Evolutionary conservation across 2,113 vertebrate genomes (phyloP).

Genomic region (Anas platyrhynchos): DNA sequence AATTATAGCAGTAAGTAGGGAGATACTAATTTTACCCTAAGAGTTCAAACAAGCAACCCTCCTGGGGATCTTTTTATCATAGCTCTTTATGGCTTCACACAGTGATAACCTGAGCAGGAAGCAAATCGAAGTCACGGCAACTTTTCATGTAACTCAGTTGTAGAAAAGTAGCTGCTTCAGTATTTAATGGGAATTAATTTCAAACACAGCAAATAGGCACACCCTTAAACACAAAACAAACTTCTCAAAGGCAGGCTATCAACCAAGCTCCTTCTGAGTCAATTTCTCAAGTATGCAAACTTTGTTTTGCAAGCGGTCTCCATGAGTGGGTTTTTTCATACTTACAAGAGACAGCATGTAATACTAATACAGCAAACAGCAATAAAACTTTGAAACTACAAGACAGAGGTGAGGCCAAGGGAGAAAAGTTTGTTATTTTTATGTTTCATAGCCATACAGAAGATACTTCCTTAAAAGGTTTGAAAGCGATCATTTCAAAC

Average conservation of each 20-base stretch:
- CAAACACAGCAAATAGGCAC: constrained; percentile 24
- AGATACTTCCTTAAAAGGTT: constrained; percentile 55
- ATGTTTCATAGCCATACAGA: constrained; percentile 16
- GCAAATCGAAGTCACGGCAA: neutral
- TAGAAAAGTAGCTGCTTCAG: constrained; percentile 1
- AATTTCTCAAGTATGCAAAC: constrained; percentile 13
- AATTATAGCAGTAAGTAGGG: neutral
- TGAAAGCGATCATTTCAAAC: constrained; percentile 12
- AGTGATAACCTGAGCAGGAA: neutral
- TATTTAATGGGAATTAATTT: constrained; percentile 20
- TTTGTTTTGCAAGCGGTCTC: constrained; percentile 31
- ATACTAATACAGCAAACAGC: constrained; percentile 23
- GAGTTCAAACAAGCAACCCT: neutral
- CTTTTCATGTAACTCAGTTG: neutral
- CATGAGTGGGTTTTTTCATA: neutral
- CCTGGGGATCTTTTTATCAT: neutral
- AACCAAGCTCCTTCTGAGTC: constrained; percentile 6
- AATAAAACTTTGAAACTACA: constrained; percentile 15
- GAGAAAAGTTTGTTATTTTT: neutral
- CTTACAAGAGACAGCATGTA: constrained; percentile 22
- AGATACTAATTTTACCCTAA: neutral
- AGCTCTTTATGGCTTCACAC: neutral
- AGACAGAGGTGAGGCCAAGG: neutral
- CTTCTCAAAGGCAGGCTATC: constrained; percentile 12
- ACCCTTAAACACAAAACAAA: constrained; percentile 35